A percentile compares a stretch with the other conserved stretches of the same genome.
These are phyloP conservation scores for Hemiprocne comata DNA, from an alignment of 2,113 vertebrate species.

Conservation along the genomic window DNA sequence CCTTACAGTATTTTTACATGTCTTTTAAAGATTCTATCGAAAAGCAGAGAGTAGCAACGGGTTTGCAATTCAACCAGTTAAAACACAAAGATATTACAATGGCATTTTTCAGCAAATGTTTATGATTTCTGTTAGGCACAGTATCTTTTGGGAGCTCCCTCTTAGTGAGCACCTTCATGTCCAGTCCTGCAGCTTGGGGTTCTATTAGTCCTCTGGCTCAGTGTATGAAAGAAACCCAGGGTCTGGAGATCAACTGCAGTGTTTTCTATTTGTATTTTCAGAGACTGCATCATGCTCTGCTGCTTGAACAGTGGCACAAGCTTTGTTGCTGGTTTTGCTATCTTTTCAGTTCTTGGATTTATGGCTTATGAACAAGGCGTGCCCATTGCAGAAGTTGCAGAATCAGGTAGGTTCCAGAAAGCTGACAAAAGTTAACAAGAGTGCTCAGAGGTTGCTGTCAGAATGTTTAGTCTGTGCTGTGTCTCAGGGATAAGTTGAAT, in stretches of 20 bases:
- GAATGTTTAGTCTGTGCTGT: background rate
- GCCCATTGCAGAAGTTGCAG: conserved; percentile 95
- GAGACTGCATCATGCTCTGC: conserved; percentile 97
- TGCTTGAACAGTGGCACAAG: conserved; percentile 98
- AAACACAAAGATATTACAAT: background rate
- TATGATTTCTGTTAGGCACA: background rate
- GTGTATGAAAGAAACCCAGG: background rate
- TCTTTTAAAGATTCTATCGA: background rate
- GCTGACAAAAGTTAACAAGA: background rate
- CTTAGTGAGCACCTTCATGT: background rate
- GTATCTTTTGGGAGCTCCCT: background rate
- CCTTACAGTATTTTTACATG: background rate
- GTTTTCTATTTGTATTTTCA: conserved; percentile 69
- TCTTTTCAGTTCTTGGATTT: conserved; percentile 98
- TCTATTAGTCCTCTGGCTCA: background rate
- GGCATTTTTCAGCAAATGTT: background rate
- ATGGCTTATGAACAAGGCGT: conserved; percentile 97
- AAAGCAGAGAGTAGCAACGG: background rate
- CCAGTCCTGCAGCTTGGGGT: background rate
- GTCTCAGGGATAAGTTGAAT: background rate
- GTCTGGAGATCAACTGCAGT: conserved; percentile 35
- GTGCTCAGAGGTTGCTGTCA: background rate
- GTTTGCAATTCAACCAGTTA: background rate
- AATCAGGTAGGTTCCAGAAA: conserved; percentile 86
- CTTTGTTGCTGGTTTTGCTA: conserved; percentile 96